Conservation (phyloP, 2,888 invertebrate species). For the Chelonus formosanus region DNA sequence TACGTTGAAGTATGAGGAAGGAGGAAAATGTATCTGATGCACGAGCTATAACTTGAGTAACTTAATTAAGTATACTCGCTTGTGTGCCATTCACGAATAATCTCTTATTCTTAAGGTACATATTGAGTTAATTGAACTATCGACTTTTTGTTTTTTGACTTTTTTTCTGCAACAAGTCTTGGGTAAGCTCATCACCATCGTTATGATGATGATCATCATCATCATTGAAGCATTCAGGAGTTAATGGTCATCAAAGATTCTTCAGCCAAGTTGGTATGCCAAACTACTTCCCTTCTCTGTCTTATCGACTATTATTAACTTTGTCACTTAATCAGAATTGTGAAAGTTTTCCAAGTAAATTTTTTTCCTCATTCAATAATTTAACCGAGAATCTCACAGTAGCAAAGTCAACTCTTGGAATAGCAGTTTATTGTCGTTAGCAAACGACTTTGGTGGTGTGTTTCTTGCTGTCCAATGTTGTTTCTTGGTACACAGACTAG, state of each 20-base stretch:
- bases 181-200: too few species aligned
- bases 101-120: conserved; percentile 36
- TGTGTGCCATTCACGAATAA: conserved; percentile 38
- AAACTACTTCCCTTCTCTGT: conserved; percentile 1
- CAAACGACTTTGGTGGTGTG: conserved; percentile 19
- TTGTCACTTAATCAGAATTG: conserved; percentile 24
- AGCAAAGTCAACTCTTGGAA: background rate
- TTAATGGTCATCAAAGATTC: conserved; percentile 38
- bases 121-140: conserved; percentile 34
- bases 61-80: conserved; percentile 40
- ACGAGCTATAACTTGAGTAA: conserved; percentile 18
- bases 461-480: conserved; percentile 24
- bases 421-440: conserved; percentile 23
- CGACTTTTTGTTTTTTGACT: conserved; percentile 15
- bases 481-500: conserved; percentile 21
- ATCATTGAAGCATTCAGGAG: conserved; percentile 17
- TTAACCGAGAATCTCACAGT: background rate
- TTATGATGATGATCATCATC: conserved; percentile 3
- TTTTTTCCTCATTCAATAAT: conserved; percentile 16
- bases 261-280: conserved; percentile 8
- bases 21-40: conserved; percentile 5
- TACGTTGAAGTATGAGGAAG: conserved; percentile 15
- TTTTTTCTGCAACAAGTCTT: conserved; percentile 10
- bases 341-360: conserved; percentile 15
- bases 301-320: conserved; percentile 8